These are phyloP conservation scores for Drosophila hawaiiensis DNA, from an alignment of 2,888 invertebrate species.

Conservation along the genomic window DNA sequence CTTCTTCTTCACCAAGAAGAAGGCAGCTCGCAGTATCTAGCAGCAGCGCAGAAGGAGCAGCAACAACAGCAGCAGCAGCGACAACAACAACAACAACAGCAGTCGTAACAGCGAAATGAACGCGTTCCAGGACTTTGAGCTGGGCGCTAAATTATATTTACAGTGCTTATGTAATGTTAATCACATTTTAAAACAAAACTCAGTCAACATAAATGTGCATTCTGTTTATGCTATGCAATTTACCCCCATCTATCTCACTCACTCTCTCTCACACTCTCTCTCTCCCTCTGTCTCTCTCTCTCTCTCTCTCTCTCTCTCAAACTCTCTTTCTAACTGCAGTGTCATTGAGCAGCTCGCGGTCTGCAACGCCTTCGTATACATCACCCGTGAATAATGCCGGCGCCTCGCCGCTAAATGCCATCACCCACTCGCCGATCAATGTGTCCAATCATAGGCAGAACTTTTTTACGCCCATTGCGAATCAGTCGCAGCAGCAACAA, in stretches of 20 bases:
- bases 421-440: slow-evolving; percentile 87
- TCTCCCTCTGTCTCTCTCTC: not conserved
- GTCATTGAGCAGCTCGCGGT: slow-evolving; percentile 96
- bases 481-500: slow-evolving; percentile 65
- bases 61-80: slow-evolving; percentile 2
- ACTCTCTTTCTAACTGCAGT: slow-evolving; percentile 86
- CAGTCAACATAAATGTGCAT: slow-evolving; percentile 4
- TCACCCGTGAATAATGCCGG: slow-evolving; percentile 90
- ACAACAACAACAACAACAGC: slow-evolving; percentile 8
- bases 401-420: slow-evolving; percentile 88
- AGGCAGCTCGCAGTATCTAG: slow-evolving; percentile 6
- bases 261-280: not conserved
- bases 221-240: not conserved
- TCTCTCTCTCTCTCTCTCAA: not conserved
- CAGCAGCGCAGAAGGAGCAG: slow-evolving; percentile 5
- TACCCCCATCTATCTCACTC: not conserved
- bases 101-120: slow-evolving; percentile 70
- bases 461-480: slow-evolving; percentile 94
- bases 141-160: slow-evolving; percentile 83
- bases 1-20: slow-evolving; percentile 31
- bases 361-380: slow-evolving; percentile 96
- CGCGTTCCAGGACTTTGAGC: slow-evolving; percentile 82
- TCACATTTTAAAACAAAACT: not conserved
- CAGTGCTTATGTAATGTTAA: slow-evolving; percentile 84
- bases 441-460: slow-evolving; percentile 91